These are phyloP conservation scores for Orycteropus afer DNA, from an alignment of 2,113 vertebrate genomes.

Conservation along the genomic window DNA sequence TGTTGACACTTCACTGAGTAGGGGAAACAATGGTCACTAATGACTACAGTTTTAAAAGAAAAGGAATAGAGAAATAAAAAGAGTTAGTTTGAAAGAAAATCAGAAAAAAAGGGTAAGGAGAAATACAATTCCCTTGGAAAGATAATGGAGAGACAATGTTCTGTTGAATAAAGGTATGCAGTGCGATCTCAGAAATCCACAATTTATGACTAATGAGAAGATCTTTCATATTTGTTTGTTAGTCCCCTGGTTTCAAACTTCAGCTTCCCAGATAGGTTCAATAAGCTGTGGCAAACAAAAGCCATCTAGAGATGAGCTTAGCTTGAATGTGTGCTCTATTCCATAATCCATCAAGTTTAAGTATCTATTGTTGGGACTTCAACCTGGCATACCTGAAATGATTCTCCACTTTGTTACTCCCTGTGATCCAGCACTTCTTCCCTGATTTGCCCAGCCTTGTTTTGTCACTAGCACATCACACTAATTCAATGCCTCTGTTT, in stretches of 20 bases:
- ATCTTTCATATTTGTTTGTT: constrained; percentile 40
- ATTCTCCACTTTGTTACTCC: background rate
- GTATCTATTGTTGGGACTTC: background rate
- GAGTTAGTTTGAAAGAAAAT: constrained; percentile 66
- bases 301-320: background rate
- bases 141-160: constrained; percentile 74
- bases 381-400: rapidly evolving
- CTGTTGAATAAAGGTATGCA: constrained; percentile 64
- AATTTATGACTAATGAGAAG: constrained; percentile 71
- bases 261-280: background rate
- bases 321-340: background rate
- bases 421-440: rapidly evolving
- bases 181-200: constrained; percentile 70
- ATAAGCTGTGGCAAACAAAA: constrained; percentile 60
- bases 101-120: constrained; percentile 31
- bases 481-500: background rate
- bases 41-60: background rate
- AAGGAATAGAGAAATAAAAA: background rate
- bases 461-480: background rate
- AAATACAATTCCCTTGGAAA: constrained; percentile 44
- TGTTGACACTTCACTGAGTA: background rate
- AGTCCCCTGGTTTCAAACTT: background rate
- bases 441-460: background rate
- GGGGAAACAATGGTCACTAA: constrained; percentile 56
- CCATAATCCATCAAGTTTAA: background rate